Conservation (phyloP, 53 echinoderm and acorn worm species). For the Apostichopus leukothele region DNA sequence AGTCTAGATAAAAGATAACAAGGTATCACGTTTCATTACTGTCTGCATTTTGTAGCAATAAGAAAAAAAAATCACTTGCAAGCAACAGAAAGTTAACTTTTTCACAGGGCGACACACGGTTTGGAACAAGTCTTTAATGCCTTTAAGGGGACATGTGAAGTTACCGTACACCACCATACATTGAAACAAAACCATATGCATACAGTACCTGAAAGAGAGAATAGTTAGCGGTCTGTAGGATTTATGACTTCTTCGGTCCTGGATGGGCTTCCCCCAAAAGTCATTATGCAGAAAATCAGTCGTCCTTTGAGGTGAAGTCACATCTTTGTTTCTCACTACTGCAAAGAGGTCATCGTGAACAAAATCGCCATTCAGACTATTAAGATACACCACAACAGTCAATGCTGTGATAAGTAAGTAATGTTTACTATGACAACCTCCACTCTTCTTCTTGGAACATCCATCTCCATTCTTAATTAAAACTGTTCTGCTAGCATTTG, state of each 20-base stretch:
- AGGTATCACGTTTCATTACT: too few relatives aligned
- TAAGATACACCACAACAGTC: slow-evolving; percentile 51
- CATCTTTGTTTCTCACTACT: slow-evolving; percentile 82
- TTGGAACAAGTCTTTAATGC: too few relatives aligned
- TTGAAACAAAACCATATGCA: too few relatives aligned
- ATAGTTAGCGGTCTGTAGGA: slow-evolving; percentile 91
- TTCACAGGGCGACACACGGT: too few relatives aligned
- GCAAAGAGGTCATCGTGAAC: slow-evolving; percentile 96
- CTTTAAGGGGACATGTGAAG: too few relatives aligned
- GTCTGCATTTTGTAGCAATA: too few relatives aligned
- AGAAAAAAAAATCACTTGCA: too few relatives aligned
- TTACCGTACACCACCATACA: too few relatives aligned
- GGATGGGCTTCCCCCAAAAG: slow-evolving; percentile 93
- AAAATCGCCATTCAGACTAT: slow-evolving; percentile 73
- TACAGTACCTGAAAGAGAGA: slow-evolving; percentile 77
- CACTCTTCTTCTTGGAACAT: background rate
- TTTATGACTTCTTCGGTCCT: slow-evolving; percentile 87
- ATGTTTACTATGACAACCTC: background rate
- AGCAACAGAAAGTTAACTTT: too few relatives aligned
- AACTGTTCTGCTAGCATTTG: background rate
- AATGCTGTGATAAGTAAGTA: background rate
- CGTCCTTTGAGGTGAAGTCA: slow-evolving; percentile 52
- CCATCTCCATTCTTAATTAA: background rate
- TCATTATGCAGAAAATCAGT: slow-evolving; percentile 65
- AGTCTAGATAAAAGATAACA: too few relatives aligned